These are phyloP conservation scores for Protula sp. DNA, from an alignment of 2,888 invertebrate species.

Conservation along the genomic window DNA sequence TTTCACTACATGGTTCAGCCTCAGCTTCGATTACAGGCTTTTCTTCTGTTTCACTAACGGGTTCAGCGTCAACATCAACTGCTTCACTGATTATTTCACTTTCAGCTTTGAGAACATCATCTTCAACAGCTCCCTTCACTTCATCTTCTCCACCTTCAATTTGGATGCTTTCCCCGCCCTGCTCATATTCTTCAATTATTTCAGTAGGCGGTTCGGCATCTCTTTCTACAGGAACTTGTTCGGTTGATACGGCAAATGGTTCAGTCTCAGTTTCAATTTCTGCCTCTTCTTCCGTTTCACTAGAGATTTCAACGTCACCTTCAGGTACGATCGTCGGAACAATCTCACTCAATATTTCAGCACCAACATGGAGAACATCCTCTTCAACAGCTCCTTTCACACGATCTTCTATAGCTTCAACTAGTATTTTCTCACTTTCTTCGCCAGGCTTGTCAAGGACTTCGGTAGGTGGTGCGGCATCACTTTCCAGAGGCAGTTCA, in stretches of 20 bases:
- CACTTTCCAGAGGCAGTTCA: background rate
- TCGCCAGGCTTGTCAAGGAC: background rate
- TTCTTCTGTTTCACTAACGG: background rate
- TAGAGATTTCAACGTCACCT: too few species aligned
- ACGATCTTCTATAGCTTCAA: background rate
- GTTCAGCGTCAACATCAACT: background rate
- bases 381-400: too few species aligned
- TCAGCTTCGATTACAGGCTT: background rate
- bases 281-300: background rate
- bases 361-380: too few species aligned
- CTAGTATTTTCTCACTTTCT: background rate
- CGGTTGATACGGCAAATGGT: background rate
- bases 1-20: background rate
- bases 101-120: too few species aligned
- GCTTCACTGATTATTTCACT: too few species aligned
- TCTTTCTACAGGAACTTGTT: background rate
- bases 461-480: background rate
- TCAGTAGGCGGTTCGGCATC: background rate
- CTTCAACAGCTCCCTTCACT: too few species aligned
- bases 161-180: too few species aligned
- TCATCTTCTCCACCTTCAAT: too few species aligned
- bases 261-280: background rate
- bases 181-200: too few species aligned
- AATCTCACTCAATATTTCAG: too few species aligned
- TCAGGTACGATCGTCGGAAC: too few species aligned